Evolutionary conservation across 2,113 vertebrate genomes (phyloP).

Genomic region (Bombycilla garrulus): DNA sequence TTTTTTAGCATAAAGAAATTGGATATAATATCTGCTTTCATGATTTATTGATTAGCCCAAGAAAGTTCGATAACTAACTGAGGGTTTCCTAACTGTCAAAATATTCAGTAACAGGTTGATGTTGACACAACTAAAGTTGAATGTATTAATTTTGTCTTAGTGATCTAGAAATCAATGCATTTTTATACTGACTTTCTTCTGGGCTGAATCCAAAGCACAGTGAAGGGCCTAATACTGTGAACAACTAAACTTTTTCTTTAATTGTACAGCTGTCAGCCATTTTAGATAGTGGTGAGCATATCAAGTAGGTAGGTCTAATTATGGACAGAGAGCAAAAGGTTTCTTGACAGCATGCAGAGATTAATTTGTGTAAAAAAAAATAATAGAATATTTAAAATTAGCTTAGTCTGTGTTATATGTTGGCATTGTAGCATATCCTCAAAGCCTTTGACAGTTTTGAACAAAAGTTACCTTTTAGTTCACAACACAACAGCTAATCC

Average conservation of each 20-base stretch:
- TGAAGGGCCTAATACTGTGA: not conserved
- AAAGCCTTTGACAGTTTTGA: not conserved
- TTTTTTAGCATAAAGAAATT: not conserved
- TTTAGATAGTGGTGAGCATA: not conserved
- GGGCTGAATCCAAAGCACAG: not conserved
- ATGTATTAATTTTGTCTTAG: not conserved
- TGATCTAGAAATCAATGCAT: not conserved
- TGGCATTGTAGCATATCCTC: not conserved
- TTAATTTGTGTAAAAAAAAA: not conserved
- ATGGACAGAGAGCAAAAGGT: not conserved
- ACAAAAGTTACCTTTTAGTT: not conserved
- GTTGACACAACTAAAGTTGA: not conserved
- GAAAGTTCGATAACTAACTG: not conserved
- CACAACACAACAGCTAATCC: not conserved
- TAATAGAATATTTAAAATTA: not conserved
- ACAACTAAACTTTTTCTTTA: not conserved
- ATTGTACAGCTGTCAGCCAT: not conserved
- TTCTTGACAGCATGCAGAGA: not conserved
- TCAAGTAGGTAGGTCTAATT: not conserved
- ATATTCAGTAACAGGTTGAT: not conserved
- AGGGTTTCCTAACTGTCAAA: not conserved
- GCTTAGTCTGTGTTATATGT: not conserved
- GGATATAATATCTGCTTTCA: not conserved
- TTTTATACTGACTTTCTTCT: not conserved
- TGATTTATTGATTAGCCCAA: not conserved